These are phyloP conservation scores for Drosophila barbarae DNA, from an alignment of 2,888 invertebrate genomes.

Conservation along the genomic window DNA sequence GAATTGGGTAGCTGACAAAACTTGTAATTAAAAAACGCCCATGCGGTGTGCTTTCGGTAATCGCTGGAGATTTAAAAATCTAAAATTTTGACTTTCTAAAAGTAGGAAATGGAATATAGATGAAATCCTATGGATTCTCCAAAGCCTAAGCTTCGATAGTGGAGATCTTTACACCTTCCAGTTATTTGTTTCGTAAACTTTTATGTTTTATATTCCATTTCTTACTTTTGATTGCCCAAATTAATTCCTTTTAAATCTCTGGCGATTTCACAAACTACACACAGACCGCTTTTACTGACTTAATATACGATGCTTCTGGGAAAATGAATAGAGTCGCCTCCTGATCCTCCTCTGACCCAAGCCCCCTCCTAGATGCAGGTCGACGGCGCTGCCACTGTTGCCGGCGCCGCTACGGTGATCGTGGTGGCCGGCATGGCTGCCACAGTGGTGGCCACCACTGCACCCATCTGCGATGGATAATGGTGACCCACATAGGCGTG, in stretches of 20 bases:
- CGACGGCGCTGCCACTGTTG: conserved; percentile 60
- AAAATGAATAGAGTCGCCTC: conserved; percentile 20
- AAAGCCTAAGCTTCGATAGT: not conserved
- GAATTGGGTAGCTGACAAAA: conserved; percentile 32
- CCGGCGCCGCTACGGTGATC: conserved; percentile 60
- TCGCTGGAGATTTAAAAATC: conserved; percentile 4
- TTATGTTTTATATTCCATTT: not conserved
- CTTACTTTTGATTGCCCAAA: not conserved
- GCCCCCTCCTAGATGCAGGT: conserved; percentile 58
- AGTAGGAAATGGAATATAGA: not conserved
- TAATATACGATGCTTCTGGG: conserved; percentile 27
- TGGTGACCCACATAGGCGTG: conserved; percentile 58
- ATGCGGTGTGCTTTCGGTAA: not conserved
- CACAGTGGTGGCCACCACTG: conserved; percentile 66
- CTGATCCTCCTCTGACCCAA: conserved; percentile 3
- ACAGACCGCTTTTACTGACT: conserved; percentile 12
- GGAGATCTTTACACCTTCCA: not conserved
- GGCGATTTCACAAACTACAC: conserved; percentile 4
- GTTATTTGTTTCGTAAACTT: not conserved
- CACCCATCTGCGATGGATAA: conserved; percentile 55
- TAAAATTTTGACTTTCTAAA: not conserved
- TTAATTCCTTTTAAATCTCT: conserved; percentile 6
- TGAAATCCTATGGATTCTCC: not conserved
- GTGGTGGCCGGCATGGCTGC: conserved; percentile 68
- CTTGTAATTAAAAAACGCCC: conserved; percentile 19